Evolutionary conservation across 2,113 vertebrate genomes (phyloP).

Genomic region (Cichladusa arquata): DNA sequence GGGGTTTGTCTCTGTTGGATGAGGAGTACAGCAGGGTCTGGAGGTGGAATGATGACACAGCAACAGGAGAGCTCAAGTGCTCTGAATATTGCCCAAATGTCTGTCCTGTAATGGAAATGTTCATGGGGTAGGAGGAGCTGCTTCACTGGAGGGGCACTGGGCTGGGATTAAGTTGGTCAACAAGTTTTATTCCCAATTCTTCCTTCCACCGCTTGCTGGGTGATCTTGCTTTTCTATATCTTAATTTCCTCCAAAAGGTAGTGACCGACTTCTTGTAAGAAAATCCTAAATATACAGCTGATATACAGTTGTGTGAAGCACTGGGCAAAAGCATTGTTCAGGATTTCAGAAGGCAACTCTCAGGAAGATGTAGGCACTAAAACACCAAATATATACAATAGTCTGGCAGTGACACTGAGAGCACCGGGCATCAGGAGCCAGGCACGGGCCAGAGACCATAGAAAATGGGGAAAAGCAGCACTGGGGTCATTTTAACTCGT

Average conservation of each 20-base stretch:
- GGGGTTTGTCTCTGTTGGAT: neutral
- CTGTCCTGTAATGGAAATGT: neutral
- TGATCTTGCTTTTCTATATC: neutral
- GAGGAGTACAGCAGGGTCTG: neutral
- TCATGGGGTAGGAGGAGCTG: neutral
- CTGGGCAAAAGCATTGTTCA: neutral
- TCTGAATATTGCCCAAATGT: neutral
- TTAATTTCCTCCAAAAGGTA: neutral
- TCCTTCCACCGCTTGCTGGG: neutral
- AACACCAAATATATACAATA: neutral
- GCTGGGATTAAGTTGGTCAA: neutral
- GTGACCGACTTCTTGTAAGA: neutral
- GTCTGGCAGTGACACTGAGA: neutral
- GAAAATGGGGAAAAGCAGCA: neutral
- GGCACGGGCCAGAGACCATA: accelerated
- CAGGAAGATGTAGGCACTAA: neutral
- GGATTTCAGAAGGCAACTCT: neutral
- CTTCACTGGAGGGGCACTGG: neutral
- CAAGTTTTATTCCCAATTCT: neutral
- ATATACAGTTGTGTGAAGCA: neutral
- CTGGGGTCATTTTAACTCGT: neutral
- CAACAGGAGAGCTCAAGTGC: neutral
- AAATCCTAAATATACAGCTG: neutral
- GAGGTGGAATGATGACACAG: neutral
- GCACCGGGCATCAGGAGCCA: neutral